phyloP scores from a whole-genome alignment of 2,113 vertebrate species.

The Anas platyrhynchos region DNA sequence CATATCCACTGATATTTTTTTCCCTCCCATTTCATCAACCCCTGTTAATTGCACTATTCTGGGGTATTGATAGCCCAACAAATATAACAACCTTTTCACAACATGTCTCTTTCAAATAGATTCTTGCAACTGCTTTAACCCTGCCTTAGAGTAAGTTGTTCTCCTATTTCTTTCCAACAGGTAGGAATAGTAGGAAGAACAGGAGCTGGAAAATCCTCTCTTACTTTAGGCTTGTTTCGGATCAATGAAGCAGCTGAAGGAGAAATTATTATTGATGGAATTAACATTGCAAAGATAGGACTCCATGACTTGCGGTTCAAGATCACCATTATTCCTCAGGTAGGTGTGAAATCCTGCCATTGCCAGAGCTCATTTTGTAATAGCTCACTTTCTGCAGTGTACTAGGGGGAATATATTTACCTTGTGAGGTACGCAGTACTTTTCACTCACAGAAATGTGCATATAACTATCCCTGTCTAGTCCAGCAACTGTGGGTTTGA shows the following conservation, averaged over 20 bases:
- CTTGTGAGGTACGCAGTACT: rapidly evolving
- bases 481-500: background rate
- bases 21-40: background rate
- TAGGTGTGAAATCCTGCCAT: background rate
- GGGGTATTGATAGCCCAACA: background rate
- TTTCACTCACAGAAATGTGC: background rate
- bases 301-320: constrained; percentile 91
- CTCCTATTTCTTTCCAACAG: constrained; percentile 62
- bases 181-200: constrained; percentile 96
- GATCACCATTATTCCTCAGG: constrained; percentile 98
- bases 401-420: background rate
- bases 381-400: background rate
- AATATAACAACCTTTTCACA: background rate
- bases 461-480: background rate
- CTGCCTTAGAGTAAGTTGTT: background rate
- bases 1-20: background rate
- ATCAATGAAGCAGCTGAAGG: constrained; percentile 91
- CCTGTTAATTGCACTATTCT: background rate
- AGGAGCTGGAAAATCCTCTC: constrained; percentile 94
- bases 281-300: constrained; percentile 89
- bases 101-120: rapidly evolving
- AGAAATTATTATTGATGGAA: constrained; percentile 88
- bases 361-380: background rate
- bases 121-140: background rate
- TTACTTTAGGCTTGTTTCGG: constrained; percentile 93